Base-by-base conservation (phyloP, 2,113 vertebrate genomes). In the Empidonax alnorum region DNA sequence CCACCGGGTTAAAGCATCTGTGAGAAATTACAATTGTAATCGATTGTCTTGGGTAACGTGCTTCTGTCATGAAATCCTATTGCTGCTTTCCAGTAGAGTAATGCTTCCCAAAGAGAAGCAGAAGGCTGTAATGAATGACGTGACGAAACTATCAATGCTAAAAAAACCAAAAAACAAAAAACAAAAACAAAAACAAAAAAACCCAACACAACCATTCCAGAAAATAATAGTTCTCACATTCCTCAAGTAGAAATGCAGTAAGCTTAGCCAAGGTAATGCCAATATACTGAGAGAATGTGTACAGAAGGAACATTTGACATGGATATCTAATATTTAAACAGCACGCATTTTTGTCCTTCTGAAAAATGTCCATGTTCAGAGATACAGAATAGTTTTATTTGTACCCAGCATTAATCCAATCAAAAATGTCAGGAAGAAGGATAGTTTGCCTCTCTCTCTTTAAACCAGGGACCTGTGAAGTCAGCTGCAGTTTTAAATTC, bases 21-120 rank as follows among this genome's bases (percentile, higher is more conserved):
- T 78, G 66, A 95, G 88, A 94, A 97, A 97, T 91, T 91, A 92
- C 90, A 77, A 16, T 82, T 59, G 85, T 72, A 97, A 97, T 96
- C 12, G 1, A 87, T 52, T 94, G 65, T 37, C 44, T 92, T 84
- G 73, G 86, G 68, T 82, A 95, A 95, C 7, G 0, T 10, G 31
- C 61, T 68, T 63, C 83, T 96, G 75, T 58, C 90, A 62, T 49
- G 71, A 92, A 92, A 91, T 92, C 73, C 76, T 96, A 80, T 82
- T 66, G 59, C 28, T 96, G 59, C 62, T 90, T 94, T 94, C 84
- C 77, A 84, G 56, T 46, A 91, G 42, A 92, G 61, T 78, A 73
- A 63, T 63, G 18, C 46, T 84, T 96, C 52, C 82, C 88, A 93
- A 96, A 90, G 72, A 93, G 85, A 94, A 88, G 42, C 37, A 84